Base-by-base conservation (phyloP, 2,888 invertebrate genomes). In the Portevinia maculata region DNA sequence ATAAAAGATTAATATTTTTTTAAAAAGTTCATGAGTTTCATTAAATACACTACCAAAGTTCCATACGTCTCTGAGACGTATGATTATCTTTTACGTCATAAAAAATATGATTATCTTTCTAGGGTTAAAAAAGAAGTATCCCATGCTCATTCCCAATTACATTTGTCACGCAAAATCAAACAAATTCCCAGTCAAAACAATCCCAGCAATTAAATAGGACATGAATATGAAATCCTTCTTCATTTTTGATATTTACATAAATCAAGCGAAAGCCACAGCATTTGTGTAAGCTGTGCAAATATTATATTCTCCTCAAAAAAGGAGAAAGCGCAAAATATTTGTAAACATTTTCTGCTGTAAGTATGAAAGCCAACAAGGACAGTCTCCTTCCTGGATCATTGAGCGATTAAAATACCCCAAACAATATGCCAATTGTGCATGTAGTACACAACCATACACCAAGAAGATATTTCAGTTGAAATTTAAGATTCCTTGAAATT, bases 291-390 rank as follows among this genome's bases (percentile, higher is more conserved):
- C 17, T 15, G 17, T 19, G 6, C 37, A 37, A n/a, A 15, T 37
- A 37, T 37, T 6, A 19, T 1, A 19, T 9, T 11, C 11, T 44
- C 44, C 21, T 21, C 17, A 1, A 19, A 17, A 17, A 11, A 44
- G 44, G 19, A 44, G 24, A n/a, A 48, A 48, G 24, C 48, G 24
- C 46, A 48, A 48, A 24, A 48, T 48, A 48, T 48, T 24, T n/a
- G 21, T 8, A 48, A 48, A 48, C 11, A 48, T 48, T 13, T 24
- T 24, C 13, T n/a, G n/a, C 46, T n/a, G n/a, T 21, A 8, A 48
- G 24, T 24, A 21, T 2, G 13, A 48, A 24, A 48, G 24, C 48
- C 21, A 24, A 48, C 48, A 48, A 24, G 24, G n/a, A 48, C 9
- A n/a, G 7, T 24, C 48, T 48, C n/a, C 21, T n/a, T 48, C 4